These are phyloP conservation scores for Drosophila biarmipes DNA, from an alignment of 1,140 invertebrate genomes.

Conservation along the genomic window DNA sequence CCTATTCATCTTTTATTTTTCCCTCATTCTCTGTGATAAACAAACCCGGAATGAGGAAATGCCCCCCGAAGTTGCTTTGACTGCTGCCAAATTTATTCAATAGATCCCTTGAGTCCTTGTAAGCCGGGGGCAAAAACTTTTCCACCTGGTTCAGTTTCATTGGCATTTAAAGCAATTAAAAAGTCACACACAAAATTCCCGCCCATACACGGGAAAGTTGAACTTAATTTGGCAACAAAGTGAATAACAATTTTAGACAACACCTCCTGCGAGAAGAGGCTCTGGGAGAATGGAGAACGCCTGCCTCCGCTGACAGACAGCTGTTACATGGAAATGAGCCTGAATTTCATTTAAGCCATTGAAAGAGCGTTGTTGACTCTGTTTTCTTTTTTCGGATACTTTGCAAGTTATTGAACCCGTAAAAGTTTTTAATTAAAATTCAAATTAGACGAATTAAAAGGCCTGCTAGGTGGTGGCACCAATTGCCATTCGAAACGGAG, in stretches of 20 bases:
- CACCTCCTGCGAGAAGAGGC: conserved; percentile 2
- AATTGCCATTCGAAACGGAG: conserved; percentile 37
- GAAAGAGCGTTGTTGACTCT: conserved; percentile 26
- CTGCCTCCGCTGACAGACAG: conserved; percentile 44
- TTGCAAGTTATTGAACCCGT: conserved; percentile 76
- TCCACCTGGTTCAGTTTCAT: conserved; percentile 17
- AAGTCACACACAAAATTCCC: conserved; percentile 43
- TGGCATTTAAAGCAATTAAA: conserved; percentile 40
- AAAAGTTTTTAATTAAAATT: conserved; percentile 82
- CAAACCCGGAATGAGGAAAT: conserved; percentile 20
- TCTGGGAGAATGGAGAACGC: no score
- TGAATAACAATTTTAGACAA: conserved; percentile 44
- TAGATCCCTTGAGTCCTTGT: conserved; percentile 25
- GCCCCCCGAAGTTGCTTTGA: not conserved
- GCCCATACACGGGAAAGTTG: conserved; percentile 27
- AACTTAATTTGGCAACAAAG: conserved; percentile 49
- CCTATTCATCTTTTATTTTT: not conserved
- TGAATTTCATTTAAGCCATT: conserved; percentile 39
- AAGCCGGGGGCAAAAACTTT: conserved; percentile 22
- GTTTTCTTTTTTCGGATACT: conserved; percentile 10
- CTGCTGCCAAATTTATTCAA: conserved; percentile 15
- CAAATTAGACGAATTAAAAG: conserved; percentile 75
- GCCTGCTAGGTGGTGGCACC: conserved; percentile 30
- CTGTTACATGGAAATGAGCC: conserved; percentile 71
- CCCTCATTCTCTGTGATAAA: conserved; percentile 7